Base-by-base conservation (phyloP, 2,113 vertebrate species). In the Oreochromis aureus region DNA sequence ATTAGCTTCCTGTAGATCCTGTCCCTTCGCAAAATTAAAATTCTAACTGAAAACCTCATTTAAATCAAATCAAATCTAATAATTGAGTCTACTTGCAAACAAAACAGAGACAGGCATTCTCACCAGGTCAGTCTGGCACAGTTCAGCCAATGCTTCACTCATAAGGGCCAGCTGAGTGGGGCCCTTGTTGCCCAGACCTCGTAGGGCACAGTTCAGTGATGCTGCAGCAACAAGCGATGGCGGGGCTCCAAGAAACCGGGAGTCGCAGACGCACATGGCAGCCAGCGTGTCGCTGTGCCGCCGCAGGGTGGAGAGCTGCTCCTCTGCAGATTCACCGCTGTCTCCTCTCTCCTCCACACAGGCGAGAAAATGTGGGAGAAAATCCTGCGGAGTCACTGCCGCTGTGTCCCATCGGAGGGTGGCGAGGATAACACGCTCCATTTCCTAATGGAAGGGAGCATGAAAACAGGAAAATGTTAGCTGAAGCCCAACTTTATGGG, bases 391-490 rank as follows among this genome's bases (percentile, higher is more conserved):
- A 4, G 97, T 97, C 51, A 97, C 96, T 1, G 95, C 95, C 6
- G 96, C 97, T 2, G 96, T 93, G 85, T 97, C 97, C 97, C 97
- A 97, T 2, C 96, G 95, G 22, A 97, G 93, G 16, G 95, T 95
- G 22, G 93, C 95, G 24, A 97, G 91, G 34, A 97, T 80, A 1
- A 97, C 55, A 0, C 97, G 95, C 90, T 97, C 97, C 97, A 97
- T 97, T 10, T 96, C 95, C 97, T 97, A 83, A 53, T 9, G 85
- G 15, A 44, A 41, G 16, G n/a, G 3, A 46, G 32, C 27, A 11
- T 27, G 61, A 36, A 32, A 56, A 22, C n/a, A 82, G 30, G 24
- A 6, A 53, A 0, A 53, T 78, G 19, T 78, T 53, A 78, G 46
- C 24, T 78, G 46, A 53, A 78, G 27, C 1, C 27, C 44, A 78